Evolutionary conservation across 1,140 invertebrate species (phyloP), one percentile per base, ranked within the genome.

Genomic region (Eulimnadia texana): DNA sequence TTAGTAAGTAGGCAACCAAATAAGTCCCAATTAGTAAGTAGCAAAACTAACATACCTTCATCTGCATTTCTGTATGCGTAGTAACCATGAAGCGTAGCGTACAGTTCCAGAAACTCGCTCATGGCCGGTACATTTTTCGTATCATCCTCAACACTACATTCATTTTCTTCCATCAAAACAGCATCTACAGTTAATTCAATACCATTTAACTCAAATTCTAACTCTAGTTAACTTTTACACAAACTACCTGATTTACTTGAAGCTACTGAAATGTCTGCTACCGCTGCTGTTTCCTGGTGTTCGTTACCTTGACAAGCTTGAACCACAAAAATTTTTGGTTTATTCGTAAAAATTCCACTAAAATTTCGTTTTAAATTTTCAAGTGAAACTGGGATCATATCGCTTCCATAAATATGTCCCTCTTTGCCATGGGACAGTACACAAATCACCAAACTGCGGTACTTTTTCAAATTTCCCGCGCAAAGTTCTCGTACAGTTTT

Each of bases 261-360:
- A n/a, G n/a, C n/a, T n/a, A n/a, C n/a, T n/a, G n/a, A n/a, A n/a
- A n/a, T n/a, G n/a, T n/a, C n/a, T n/a, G n/a, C n/a, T n/a, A n/a
- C n/a, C n/a, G n/a, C n/a, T n/a, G n/a, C n/a, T n/a, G n/a, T 16
- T 42, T 16, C 6, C 16, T 42, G 33, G 16, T 42, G 33, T 16
- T 42, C 33, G 33, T 68, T 64, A 6, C 74, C 74, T 22, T 72
- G 72, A 65, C 74, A 74, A 16, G 71, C 70, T 64, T 74, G 72
- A 22, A 75, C 66, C 50, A 75, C 68, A 59, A 73, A 74, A 2
- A 74, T 66, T 61, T 74, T 74, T 23, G 72, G 72, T 64, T 73
- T 74, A 19, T 66, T 67, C 13, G 54, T 58, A 27, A 74, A 60
- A 10, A 55, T 59, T 6, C 65, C 67, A 62, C 70, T 73, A 10